Base-by-base conservation (phyloP, 2,888 invertebrate genomes). In the Drosophila acutilabella region DNA sequence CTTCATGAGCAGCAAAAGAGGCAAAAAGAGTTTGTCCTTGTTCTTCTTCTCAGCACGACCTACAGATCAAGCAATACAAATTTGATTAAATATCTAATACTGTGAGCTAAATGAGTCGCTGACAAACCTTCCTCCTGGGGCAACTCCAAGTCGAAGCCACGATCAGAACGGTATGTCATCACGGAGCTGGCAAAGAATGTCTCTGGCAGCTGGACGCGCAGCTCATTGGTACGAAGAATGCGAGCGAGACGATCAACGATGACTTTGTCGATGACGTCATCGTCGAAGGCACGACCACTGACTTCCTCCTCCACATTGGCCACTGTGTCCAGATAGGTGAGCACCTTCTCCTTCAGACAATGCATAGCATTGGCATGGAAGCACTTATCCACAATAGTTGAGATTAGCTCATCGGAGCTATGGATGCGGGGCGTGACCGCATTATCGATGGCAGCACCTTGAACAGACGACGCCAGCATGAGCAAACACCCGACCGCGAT, bases 11-110 rank as follows among this genome's bases (percentile, higher is more conserved):
- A 97, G 93, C 80, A 97, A 93, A 71, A 97, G 94, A 14, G 97
- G 97, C 89, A 97, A 93, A 74, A 97, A 93, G 51, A 97, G 94
- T 92, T 97, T 97, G 93, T 97, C 96, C 94, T 97, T 96, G 77
- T 84, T 86, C 88, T 96, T 93, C 91, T 95, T 93, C 85, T 96
- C 96, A 85, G 96, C 96, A 74, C 96, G 95, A 85, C 95, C 97
- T 96, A 92, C 11, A 92, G 93, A 61, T 23, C 6, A 18, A 10
- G 7, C 2, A 4, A 18, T 11, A 48, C 20, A 3, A 23, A 16
- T 8, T 7, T 23, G 3, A 6, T 42, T 41, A 5, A 5, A 13
- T 6, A n/a, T 33, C 38, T 26, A 18, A 50, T 6, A 2, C 10
- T 14, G 2, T 33, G 5, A 11, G 6, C 13, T 2, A 14, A 1